Conservation (phyloP, 2,797 vertebrate genomes). For the Micromesistius poutassou region DNA sequence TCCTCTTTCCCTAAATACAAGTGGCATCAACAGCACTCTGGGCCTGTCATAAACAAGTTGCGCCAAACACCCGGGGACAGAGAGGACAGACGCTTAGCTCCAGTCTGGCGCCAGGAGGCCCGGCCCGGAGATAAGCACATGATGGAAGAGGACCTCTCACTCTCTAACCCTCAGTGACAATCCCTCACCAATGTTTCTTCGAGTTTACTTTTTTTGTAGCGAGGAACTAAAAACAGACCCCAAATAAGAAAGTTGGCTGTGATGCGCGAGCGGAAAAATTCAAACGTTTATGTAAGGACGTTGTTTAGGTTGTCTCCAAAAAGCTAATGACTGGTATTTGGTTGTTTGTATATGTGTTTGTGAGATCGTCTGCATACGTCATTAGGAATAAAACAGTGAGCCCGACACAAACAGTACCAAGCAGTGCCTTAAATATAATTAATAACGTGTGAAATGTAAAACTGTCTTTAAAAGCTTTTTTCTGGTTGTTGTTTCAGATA, state of each 20-base stretch:
- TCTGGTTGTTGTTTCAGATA: not conserved
- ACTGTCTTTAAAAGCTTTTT: not conserved
- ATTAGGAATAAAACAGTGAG: not conserved
- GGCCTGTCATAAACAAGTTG: slow-evolving; percentile 70
- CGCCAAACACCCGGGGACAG: slow-evolving; percentile 63
- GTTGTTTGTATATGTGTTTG: not conserved
- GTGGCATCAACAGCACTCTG: slow-evolving; percentile 41
- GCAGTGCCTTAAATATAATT: not conserved
- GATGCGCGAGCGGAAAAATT: not conserved
- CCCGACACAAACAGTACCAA: not conserved
- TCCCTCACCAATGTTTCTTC: not conserved
- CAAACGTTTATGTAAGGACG: not conserved
- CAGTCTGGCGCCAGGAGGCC: slow-evolving; percentile 31
- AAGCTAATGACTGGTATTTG: not conserved
- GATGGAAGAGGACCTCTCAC: slow-evolving; percentile 45
- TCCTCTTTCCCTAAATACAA: not conserved
- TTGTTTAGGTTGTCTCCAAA: not conserved
- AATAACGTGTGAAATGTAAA: not conserved
- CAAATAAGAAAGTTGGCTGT: not conserved
- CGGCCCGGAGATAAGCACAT: slow-evolving; percentile 56
- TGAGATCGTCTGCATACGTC: not conserved
- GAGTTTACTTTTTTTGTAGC: not conserved
- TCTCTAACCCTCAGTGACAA: not conserved
- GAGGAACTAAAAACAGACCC: not conserved
- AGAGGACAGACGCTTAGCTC: slow-evolving; percentile 43